phyloP scores from a whole-genome alignment of 2,113 vertebrate species.

The Okapia johnstoni region DNA sequence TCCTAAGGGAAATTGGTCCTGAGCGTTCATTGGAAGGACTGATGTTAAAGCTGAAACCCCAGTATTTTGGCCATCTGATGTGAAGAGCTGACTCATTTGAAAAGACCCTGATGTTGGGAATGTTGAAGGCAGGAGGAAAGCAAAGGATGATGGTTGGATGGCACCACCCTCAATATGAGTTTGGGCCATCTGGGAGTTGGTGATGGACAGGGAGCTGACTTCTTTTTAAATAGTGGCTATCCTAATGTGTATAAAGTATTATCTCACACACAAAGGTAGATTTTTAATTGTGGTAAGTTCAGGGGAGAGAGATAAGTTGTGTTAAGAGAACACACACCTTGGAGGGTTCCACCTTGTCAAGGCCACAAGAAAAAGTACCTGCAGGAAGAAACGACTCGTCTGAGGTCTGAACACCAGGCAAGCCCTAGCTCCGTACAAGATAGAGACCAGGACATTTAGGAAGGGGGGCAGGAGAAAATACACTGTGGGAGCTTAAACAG shows the following conservation, averaged over 20 bases:
- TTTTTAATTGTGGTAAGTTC: background rate
- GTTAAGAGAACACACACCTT: background rate
- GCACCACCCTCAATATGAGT: too few relatives aligned
- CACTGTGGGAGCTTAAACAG: background rate
- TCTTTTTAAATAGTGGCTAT: background rate
- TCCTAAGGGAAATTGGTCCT: too few relatives aligned
- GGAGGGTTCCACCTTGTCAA: background rate
- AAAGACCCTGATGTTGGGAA: too few relatives aligned
- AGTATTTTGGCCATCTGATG: too few relatives aligned
- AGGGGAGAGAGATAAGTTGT: background rate
- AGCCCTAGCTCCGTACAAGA: background rate
- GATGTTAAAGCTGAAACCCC: too few relatives aligned
- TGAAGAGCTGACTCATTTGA: too few relatives aligned
- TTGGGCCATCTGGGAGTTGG: too few relatives aligned
- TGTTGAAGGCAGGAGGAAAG: too few relatives aligned
- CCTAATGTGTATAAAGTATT: background rate
- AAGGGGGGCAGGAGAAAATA: background rate
- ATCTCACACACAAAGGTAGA: background rate
- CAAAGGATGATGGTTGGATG: too few relatives aligned
- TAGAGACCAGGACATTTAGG: background rate
- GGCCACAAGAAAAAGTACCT: background rate
- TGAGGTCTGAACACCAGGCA: background rate
- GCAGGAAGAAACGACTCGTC: background rate
- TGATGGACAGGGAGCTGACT: too few relatives aligned
- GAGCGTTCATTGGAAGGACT: too few relatives aligned